phyloP scores from a whole-genome alignment of 2,888 invertebrate species.

The Amaurobius ferox region DNA sequence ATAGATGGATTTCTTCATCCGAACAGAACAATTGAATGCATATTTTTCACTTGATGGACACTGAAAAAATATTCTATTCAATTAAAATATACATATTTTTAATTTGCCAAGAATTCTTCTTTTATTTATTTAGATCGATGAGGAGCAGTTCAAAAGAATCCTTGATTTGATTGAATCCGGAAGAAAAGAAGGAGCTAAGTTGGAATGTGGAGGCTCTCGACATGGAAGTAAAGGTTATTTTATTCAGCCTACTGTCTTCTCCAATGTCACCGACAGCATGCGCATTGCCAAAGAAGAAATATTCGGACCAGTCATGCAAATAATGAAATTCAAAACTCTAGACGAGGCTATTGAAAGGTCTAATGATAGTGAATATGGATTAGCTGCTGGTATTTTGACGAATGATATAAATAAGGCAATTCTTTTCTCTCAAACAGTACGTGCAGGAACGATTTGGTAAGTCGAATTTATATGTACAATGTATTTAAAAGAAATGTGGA shows the following conservation, averaged over 20 bases:
- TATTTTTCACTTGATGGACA: too few relatives aligned
- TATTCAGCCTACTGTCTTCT: conserved; percentile 77
- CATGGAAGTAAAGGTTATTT: conserved; percentile 77
- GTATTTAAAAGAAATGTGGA: too few relatives aligned
- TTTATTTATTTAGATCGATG: conserved; percentile 77
- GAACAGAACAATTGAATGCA: too few relatives aligned
- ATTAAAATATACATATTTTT: too few relatives aligned
- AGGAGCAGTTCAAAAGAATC: conserved; percentile 77
- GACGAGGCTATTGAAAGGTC: conserved; percentile 89
- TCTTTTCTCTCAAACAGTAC: conserved; percentile 84
- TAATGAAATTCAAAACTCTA: conserved; percentile 78
- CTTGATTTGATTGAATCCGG: conserved; percentile 77
- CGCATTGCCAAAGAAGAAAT: conserved; percentile 78
- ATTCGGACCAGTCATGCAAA: conserved; percentile 79
- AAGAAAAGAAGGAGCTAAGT: conserved; percentile 77
- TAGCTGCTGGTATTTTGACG: conserved; percentile 90
- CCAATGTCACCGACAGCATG: conserved; percentile 77
- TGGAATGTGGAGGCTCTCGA: conserved; percentile 77
- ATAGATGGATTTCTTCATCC: too few relatives aligned
- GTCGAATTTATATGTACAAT: too few relatives aligned
- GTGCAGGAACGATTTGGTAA: conserved; percentile 78
- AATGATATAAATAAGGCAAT: conserved; percentile 87
- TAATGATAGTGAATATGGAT: conserved; percentile 87
- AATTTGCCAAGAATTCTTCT: too few relatives aligned
- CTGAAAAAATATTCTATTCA: too few relatives aligned